Evolutionary conservation across 2,888 invertebrate species (phyloP).

Genomic region (Zootermopsis nevadensis): DNA sequence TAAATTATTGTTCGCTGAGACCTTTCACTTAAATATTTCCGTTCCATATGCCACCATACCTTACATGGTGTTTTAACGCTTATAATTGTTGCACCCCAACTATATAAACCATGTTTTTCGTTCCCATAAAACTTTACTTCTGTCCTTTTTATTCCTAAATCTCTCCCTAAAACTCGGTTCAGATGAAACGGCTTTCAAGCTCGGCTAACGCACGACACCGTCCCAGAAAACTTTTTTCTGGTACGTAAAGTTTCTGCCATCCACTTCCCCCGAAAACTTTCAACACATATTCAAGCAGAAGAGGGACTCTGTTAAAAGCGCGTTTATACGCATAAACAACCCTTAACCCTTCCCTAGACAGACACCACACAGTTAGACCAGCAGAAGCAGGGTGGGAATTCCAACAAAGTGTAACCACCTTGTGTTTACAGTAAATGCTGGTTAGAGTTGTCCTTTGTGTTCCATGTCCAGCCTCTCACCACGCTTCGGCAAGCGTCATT

Average conservation of each 20-base stretch:
- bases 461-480: background rate
- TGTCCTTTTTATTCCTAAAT: background rate
- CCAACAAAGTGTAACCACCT: background rate
- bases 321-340: constrained; percentile 11
- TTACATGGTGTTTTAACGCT: too few relatives aligned
- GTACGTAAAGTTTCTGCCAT: background rate
- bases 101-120: background rate
- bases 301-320: background rate
- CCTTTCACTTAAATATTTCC: too few relatives aligned
- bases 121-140: background rate
- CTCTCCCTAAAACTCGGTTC: background rate
- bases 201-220: background rate
- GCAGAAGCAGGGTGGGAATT: background rate
- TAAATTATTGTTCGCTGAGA: too few relatives aligned
- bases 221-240: background rate
- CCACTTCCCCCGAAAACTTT: background rate
- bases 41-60: too few relatives aligned
- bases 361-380: background rate
- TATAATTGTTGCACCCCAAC: background rate
- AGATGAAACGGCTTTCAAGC: background rate
- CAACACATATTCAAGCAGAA: background rate
- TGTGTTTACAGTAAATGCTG: background rate
- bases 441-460: background rate
- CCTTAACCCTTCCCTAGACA: background rate
- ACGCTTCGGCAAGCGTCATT: background rate